A percentile compares a stretch with the other conserved stretches of the same genome.
Evolutionary conservation across 2,113 vertebrate genomes (phyloP).

Genomic region (Charadrius vociferus): DNA sequence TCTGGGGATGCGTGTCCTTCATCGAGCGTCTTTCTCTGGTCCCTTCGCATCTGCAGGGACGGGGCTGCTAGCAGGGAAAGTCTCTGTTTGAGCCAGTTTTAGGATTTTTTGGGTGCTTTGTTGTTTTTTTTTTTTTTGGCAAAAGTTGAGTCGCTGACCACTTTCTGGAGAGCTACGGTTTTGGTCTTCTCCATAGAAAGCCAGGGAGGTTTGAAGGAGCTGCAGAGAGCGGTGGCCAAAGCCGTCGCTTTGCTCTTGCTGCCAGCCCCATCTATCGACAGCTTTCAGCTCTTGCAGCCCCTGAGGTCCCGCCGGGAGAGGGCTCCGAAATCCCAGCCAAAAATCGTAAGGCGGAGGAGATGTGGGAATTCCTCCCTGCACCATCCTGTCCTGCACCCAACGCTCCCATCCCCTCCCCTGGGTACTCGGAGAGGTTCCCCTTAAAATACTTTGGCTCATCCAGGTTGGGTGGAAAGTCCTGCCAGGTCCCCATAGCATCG

Average conservation of each 20-base stretch:
- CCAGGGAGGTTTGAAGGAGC: neutral
- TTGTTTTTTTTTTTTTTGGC: neutral
- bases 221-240: rapidly evolving
- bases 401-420: neutral
- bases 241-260: neutral
- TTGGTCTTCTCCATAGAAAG: neutral
- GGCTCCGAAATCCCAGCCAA: rapidly evolving
- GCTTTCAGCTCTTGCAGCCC: neutral
- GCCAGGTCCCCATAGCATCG: rapidly evolving
- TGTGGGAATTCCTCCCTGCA: rapidly evolving
- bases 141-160: neutral
- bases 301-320: neutral
- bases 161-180: neutral
- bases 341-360: rapidly evolving
- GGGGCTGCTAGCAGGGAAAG: neutral
- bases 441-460: neutral
- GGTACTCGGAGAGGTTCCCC: neutral
- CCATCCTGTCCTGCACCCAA: neutral
- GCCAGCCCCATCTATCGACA: conserved; percentile 44
- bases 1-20: rapidly evolving
- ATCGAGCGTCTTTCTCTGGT: neutral
- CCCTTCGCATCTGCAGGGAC: neutral
- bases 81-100: neutral
- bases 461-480: neutral
- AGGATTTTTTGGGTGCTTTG: neutral